phyloP scores from a whole-genome alignment of 2,113 vertebrate species.

The Bambusicola thoracicus region DNA sequence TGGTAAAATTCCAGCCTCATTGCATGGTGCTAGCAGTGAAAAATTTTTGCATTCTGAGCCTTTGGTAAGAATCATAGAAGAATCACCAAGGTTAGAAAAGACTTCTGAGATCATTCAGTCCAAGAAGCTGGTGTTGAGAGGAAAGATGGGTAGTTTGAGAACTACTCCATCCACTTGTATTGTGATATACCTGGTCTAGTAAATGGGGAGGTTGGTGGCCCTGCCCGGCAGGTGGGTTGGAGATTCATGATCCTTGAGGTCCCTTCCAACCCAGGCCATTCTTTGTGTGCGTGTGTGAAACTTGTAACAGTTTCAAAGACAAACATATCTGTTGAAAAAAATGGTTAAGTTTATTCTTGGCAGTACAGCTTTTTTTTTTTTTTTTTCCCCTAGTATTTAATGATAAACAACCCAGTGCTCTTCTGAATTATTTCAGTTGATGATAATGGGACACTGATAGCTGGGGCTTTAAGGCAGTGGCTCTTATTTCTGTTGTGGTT shows the following conservation, averaged over 20 bases:
- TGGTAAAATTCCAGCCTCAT: not conserved
- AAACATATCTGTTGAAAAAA: not conserved
- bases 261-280: no score
- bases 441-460: not conserved
- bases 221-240: no score
- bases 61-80: not conserved
- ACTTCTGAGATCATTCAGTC: no score
- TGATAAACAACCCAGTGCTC: not conserved
- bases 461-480: not conserved
- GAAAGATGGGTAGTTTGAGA: not conserved
- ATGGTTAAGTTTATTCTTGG: not conserved
- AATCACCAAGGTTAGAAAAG: no score
- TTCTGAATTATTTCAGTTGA: not conserved
- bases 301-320: not conserved
- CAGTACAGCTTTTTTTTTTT: not conserved
- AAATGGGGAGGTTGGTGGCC: no score
- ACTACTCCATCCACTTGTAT: not conserved
- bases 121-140: not conserved
- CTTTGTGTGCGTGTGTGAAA: no score
- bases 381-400: not conserved
- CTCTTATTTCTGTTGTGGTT: not conserved
- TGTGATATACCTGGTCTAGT: no score
- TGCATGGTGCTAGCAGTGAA: not conserved
- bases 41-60: not conserved
- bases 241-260: no score